Percentiles rank a stretch among this genome's conserved stretches.
Evolutionary conservation across 2,797 vertebrate genomes (phyloP).

Genomic region (Tragelaphus eurycerus): DNA sequence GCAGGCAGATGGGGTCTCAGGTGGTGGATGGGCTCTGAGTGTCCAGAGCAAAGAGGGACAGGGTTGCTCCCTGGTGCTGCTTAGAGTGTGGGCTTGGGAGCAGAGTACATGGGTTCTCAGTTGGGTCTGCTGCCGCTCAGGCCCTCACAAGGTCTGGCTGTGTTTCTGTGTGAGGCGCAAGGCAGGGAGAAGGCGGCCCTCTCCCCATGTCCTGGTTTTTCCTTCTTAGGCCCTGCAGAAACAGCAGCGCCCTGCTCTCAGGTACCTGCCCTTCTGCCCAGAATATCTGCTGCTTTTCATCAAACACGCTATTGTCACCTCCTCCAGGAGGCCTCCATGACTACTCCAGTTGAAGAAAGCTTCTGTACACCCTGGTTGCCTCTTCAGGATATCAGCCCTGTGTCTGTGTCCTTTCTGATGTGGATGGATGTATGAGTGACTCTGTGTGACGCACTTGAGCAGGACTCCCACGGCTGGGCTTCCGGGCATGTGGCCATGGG

Average conservation of each 20-base stretch:
- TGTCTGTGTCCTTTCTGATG: background rate
- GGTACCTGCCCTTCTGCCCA: background rate
- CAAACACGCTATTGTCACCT: background rate
- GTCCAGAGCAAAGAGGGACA: background rate
- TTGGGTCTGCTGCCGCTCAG: rapidly evolving
- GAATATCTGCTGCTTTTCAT: background rate
- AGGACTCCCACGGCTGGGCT: background rate
- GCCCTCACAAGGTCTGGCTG: background rate
- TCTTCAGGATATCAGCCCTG: background rate
- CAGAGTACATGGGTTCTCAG: background rate
- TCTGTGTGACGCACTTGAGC: background rate
- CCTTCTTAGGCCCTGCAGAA: background rate
- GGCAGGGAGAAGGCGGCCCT: background rate
- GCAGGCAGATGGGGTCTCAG: background rate
- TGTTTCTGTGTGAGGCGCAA: background rate
- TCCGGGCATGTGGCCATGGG: background rate
- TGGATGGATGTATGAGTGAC: background rate
- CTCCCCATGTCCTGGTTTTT: background rate
- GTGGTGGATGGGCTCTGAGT: rapidly evolving
- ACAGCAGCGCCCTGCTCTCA: background rate
- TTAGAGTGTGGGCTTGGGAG: background rate
- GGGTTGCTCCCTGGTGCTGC: background rate
- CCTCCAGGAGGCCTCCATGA: background rate
- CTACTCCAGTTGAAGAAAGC: background rate
- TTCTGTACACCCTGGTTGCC: background rate